Percentiles rank a stretch among this genome's conserved stretches.
phyloP scores from a whole-genome alignment of 2,888 invertebrate species.

The Calephelis perditalis region DNA sequence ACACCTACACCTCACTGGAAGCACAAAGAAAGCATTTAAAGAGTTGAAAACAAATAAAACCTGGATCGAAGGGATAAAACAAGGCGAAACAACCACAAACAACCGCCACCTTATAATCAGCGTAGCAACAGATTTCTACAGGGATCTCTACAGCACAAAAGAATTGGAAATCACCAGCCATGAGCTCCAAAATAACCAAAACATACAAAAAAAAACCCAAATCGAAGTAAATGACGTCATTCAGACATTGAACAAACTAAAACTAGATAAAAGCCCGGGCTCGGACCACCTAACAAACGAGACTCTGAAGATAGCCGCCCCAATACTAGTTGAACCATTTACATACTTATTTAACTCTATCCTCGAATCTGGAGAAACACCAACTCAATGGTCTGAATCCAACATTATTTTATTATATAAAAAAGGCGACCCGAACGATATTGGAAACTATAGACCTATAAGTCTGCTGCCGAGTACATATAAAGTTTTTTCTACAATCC shows the following conservation, averaged over 20 bases:
- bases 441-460: too few species aligned
- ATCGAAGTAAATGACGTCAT: neutral
- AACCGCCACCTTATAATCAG: neutral
- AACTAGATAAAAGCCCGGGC: neutral
- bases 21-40: slow-evolving; percentile 22
- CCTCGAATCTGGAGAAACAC: neutral
- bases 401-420: too few species aligned
- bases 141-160: too few species aligned
- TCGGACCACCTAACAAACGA: slow-evolving; percentile 10
- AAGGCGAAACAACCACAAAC: slow-evolving; percentile 8
- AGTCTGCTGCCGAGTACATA: too few species aligned
- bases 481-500: too few species aligned
- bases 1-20: slow-evolving; percentile 19
- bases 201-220: neutral
- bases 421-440: too few species aligned
- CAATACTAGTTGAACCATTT: slow-evolving; percentile 9
- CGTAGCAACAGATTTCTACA: too few species aligned
- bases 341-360: neutral
- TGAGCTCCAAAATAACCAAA: neutral
- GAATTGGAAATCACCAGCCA: slow-evolving; percentile 11
- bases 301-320: slow-evolving; percentile 17
- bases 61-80: slow-evolving; percentile 12
- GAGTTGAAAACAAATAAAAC: slow-evolving; percentile 10
- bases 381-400: too few species aligned
- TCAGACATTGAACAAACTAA: neutral